These are phyloP conservation scores for Pelecanus crispus DNA, from an alignment of 2,113 vertebrate genomes.

Conservation along the genomic window DNA sequence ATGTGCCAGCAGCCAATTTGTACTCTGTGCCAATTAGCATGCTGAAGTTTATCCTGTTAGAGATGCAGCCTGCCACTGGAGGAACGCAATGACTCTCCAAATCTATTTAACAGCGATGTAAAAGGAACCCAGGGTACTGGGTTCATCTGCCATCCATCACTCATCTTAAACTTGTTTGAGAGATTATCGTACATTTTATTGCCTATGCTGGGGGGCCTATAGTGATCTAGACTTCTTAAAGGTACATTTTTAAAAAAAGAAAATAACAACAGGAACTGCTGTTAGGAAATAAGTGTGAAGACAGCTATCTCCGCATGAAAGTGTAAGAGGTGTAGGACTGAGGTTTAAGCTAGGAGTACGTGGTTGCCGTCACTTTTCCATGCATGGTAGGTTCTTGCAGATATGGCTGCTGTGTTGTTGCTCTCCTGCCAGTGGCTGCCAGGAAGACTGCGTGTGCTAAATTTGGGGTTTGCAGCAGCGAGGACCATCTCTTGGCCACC, in stretches of 20 bases:
- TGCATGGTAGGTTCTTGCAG: not conserved
- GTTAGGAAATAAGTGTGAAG: not conserved
- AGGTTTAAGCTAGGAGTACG: not conserved
- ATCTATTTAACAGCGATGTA: not conserved
- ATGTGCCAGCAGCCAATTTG: not conserved
- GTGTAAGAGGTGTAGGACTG: not conserved
- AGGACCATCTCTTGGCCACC: not conserved
- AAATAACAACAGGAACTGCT: not conserved
- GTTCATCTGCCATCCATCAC: not conserved
- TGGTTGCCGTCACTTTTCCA: not conserved
- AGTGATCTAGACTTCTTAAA: not conserved
- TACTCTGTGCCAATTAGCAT: not conserved
- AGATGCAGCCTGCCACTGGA: not conserved
- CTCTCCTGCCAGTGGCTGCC: not conserved
- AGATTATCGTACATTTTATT: not conserved
- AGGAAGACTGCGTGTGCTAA: not conserved
- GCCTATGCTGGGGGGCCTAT: rapidly evolving
- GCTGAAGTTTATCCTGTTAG: not conserved
- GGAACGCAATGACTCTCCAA: not conserved
- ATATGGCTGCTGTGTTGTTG: not conserved
- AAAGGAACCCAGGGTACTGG: not conserved
- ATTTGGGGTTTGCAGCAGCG: not conserved
- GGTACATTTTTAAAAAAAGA: rapidly evolving
- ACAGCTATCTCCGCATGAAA: not conserved
- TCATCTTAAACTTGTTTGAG: not conserved